Conservation (phyloP, 2,113 vertebrate species). For the Gymnogyps californianus region DNA sequence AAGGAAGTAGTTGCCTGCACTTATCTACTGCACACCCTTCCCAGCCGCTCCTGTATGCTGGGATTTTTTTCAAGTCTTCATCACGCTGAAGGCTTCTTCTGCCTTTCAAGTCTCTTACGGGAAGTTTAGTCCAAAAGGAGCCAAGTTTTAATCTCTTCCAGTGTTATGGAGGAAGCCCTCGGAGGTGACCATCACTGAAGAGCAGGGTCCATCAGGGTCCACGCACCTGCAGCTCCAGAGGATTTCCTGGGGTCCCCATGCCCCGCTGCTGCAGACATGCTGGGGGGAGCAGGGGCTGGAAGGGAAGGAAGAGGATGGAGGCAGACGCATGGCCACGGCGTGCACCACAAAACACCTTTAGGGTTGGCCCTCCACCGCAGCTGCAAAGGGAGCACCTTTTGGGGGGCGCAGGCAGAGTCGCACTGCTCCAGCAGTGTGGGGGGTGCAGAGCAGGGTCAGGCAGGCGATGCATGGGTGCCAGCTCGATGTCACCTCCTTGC, state of each 20-base stretch:
- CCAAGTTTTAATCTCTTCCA: neutral
- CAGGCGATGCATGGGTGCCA: neutral
- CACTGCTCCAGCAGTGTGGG: neutral
- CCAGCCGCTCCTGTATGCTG: neutral
- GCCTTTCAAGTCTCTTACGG: neutral
- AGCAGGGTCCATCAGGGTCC: neutral
- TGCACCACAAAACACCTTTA: neutral
- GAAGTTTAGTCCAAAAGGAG: neutral
- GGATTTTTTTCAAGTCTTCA: neutral
- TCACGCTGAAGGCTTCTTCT: neutral
- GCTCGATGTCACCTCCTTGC: neutral
- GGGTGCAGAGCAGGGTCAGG: neutral
- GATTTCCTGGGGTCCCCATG: neutral
- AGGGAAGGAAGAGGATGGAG: neutral
- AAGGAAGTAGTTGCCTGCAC: neutral
- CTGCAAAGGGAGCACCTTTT: neutral
- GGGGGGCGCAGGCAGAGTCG: neutral
- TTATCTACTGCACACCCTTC: neutral
- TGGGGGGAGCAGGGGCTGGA: neutral
- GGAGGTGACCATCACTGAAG: fast-evolving
- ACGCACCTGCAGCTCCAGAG: neutral
- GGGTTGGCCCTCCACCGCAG: neutral
- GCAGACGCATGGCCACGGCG: neutral
- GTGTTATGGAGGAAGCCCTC: fast-evolving
- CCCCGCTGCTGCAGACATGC: neutral